Evolutionary conservation across 1,140 invertebrate genomes (phyloP), one percentile per base, ranked within the genome.

Genomic region (Pseudomyrmex cubaensis): DNA sequence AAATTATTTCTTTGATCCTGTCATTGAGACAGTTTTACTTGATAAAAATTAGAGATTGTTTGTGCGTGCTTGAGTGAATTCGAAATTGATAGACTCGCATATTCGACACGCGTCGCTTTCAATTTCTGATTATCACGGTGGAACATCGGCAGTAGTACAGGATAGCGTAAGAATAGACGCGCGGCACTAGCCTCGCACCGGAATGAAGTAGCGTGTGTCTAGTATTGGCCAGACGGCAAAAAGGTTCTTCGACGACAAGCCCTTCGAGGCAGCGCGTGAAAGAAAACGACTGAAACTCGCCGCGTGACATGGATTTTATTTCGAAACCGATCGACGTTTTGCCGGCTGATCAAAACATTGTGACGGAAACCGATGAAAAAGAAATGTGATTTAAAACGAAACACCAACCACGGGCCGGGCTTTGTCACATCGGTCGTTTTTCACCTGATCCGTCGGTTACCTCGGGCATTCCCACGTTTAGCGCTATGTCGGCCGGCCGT

Each of bases 171-270:
- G 87, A 89, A 83, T 89, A 88, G 87, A 86, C 76, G 66, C 75
- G 85, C 57, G 5, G 74, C 52, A 82, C 78, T 75, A 63, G 78
- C 46, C 64, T 61, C 44, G 57, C 22, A 17, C 61, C 66, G 48
- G 59, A 35, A 13, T 25, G 70, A 91, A 93, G 92, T 93, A 92
- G 92, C 87, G 82, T 76, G 85, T 77, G 35, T 80, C 91, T 91
- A 91, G 86, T 91, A 87, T 87, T 92, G 91, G 91, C 80, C 92
- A 88, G 92, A 90, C 92, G 69, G 69, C 54, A 64, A 13, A 87
- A 82, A 89, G 86, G 73, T 80, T 67, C 35, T 57, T 50, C 66
- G 22, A 62, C 17, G 44, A 0, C 59, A 52, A 54, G 57, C 57
- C 87, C 66, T 85, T 85, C 17, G 48, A 13, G 35, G 7, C 15